Conservation (phyloP, 2,888 invertebrate genomes). For the Amiota minor region DNA sequence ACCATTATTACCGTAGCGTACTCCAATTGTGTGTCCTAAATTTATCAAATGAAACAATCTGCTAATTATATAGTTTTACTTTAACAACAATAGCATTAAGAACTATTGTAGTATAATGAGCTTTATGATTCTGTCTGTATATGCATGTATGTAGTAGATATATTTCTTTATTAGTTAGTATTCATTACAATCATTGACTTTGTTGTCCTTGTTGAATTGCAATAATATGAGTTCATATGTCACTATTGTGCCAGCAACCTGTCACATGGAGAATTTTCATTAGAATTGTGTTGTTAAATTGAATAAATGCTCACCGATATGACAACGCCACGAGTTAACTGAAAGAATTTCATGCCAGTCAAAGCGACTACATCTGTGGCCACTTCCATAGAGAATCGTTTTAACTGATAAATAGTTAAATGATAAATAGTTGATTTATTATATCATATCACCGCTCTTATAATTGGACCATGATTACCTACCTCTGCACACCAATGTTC, state of each 20-base stretch:
- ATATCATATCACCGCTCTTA: no score
- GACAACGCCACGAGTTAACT: slow-evolving; percentile 69
- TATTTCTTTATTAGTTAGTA: slow-evolving; percentile 32
- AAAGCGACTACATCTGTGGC: slow-evolving; percentile 69
- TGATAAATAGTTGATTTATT: neutral
- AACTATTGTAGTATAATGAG: neutral
- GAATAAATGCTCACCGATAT: slow-evolving; percentile 57
- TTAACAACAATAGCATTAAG: neutral
- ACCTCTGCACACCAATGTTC: slow-evolving; percentile 75
- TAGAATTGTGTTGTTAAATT: neutral
- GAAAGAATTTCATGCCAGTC: slow-evolving; percentile 72
- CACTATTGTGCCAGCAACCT: slow-evolving; percentile 77
- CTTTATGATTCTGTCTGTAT: neutral
- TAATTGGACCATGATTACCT: neutral
- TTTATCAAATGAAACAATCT: neutral
- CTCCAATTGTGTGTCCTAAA: no score
- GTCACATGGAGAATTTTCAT: slow-evolving; percentile 19
- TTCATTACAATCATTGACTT: slow-evolving; percentile 59
- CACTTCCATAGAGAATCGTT: slow-evolving; percentile 71
- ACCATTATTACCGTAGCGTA: slow-evolving; percentile 3
- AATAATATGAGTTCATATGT: slow-evolving; percentile 77
- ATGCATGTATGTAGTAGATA: no score
- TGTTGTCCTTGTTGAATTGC: slow-evolving; percentile 74
- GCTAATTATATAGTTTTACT: slow-evolving; percentile 1
- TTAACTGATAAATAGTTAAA: slow-evolving; percentile 61